Conservation (phyloP, 2,113 vertebrate species). For the Dicentrarchus labrax region DNA sequence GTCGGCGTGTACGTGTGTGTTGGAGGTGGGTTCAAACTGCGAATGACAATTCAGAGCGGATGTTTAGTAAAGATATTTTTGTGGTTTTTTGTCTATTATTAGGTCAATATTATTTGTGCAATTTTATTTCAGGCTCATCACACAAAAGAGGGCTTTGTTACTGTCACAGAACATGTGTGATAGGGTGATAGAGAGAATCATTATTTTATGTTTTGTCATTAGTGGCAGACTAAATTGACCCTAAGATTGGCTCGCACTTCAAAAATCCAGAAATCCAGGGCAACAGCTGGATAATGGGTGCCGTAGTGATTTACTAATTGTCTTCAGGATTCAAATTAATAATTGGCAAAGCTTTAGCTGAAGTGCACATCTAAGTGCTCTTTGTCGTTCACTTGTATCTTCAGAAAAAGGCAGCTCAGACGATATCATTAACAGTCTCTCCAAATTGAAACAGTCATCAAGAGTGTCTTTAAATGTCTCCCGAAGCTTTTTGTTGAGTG, state of each 20-base stretch:
- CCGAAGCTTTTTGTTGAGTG: conserved; percentile 78
- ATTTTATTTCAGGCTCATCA: conserved; percentile 41
- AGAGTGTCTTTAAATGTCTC: conserved; percentile 81
- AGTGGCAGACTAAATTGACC: conserved; percentile 62
- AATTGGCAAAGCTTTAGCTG: conserved; percentile 70
- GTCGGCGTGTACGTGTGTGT: conserved; percentile 4
- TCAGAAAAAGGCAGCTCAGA: conserved; percentile 59
- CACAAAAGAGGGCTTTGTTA: conserved; percentile 39
- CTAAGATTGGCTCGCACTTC: conserved; percentile 40
- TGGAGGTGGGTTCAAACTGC: conserved; percentile 30
- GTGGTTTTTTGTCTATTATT: conserved; percentile 30
- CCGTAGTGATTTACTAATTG: conserved; percentile 69
- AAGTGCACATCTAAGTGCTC: conserved; percentile 73
- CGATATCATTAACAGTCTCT: conserved; percentile 79
- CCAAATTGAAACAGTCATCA: conserved; percentile 83
- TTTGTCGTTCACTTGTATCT: conserved; percentile 67
- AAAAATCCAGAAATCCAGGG: conserved; percentile 52
- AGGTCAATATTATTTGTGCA: conserved; percentile 51
- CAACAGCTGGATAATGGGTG: conserved; percentile 69
- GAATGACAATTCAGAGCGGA: conserved; percentile 25
- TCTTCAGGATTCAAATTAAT: conserved; percentile 71
- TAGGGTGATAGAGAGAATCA: conserved; percentile 10
- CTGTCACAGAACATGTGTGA: conserved; percentile 20
- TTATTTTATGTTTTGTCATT: conserved; percentile 58
- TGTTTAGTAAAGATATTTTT: conserved; percentile 32